Base-by-base conservation (phyloP, 2,113 vertebrate genomes). In the Phylloscopus trochiloides region DNA sequence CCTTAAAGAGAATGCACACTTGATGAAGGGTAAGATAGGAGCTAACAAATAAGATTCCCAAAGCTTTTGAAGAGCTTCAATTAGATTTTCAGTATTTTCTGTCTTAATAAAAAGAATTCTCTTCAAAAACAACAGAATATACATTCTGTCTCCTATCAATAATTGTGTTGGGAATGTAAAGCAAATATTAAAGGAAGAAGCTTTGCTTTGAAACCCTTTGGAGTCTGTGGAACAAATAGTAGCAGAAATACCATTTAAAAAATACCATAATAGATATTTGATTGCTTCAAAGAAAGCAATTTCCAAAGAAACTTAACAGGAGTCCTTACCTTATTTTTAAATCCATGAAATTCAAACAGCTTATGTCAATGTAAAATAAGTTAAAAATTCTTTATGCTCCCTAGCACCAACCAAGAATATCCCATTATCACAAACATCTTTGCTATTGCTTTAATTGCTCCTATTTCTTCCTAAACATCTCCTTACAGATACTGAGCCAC, bases 401-500 rank as follows among this genome's bases (percentile, higher is more conserved):
- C 47, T 51, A 74, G 40, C 19, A 81, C 15, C 17, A 75, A 65
- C 14, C 42, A 87, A 86, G 54, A 77, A 34, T 8, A 79, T 74
- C 21, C 22, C 12, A 52, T 79, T 88, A 79, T 61, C 31, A 43
- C 12, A 76, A 11, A 73, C 17, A 52, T 2, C 0, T 54, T 79
- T 86, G 43, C 38, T 85, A 72, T 66, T 75, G 36, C 55, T 85
- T 83, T 91, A 87, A 88, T 90, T 90, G 74, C 52, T 91, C 94
- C 72, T 73, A 66, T 90, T 92, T 94, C 88, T 83, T 89, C 42
- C 66, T 85, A 94, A 92, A 80, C 61, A 63, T 65, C 86, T 87
- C 58, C 73, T 71, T 58, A 76, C 26, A 78, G 75, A 66, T 50
- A 66, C n/a, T 31, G 62, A 93, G 59, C 55, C 0, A 0, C 50